These are phyloP conservation scores for Sebastes variabilis DNA, from an alignment of 2,797 vertebrate species.

Conservation along the genomic window DNA sequence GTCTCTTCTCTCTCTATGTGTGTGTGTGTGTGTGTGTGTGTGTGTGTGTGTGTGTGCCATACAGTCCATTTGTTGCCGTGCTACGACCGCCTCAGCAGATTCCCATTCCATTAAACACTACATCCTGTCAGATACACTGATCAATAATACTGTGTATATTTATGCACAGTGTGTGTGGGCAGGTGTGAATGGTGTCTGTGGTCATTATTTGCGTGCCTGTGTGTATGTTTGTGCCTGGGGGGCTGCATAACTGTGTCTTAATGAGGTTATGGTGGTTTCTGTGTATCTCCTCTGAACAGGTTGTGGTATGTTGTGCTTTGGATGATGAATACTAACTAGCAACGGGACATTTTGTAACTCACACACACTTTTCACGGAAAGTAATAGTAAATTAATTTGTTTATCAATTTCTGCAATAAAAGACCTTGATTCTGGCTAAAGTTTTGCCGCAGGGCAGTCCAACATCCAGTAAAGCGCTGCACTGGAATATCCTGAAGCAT, in stretches of 20 bases:
- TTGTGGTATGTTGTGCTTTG: background rate
- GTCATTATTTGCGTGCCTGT: conserved; percentile 22
- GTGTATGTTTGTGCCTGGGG: background rate
- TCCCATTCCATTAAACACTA: conserved; percentile 54
- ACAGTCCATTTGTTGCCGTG: conserved; percentile 51
- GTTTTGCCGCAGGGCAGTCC: background rate
- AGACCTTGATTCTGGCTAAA: background rate
- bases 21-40: conserved; percentile 4
- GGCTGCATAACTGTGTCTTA: conserved; percentile 4
- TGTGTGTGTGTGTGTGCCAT: background rate
- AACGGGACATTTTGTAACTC: background rate
- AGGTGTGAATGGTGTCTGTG: conserved; percentile 5
- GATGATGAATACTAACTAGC: background rate
- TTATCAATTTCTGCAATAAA: background rate
- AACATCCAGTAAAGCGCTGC: background rate
- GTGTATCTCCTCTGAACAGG: background rate
- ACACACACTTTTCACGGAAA: background rate
- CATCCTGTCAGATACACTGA: conserved; percentile 43
- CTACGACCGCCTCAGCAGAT: conserved; percentile 51
- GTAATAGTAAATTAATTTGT: background rate
- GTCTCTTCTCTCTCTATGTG: conserved; percentile 22
- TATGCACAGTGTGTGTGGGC: background rate
- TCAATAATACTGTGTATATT: conserved; percentile 29
- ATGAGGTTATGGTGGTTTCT: background rate
- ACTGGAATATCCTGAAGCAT: background rate